Conservation (phyloP, 92 coral and sea anemone species). For the Epizoanthus fatuus region DNA sequence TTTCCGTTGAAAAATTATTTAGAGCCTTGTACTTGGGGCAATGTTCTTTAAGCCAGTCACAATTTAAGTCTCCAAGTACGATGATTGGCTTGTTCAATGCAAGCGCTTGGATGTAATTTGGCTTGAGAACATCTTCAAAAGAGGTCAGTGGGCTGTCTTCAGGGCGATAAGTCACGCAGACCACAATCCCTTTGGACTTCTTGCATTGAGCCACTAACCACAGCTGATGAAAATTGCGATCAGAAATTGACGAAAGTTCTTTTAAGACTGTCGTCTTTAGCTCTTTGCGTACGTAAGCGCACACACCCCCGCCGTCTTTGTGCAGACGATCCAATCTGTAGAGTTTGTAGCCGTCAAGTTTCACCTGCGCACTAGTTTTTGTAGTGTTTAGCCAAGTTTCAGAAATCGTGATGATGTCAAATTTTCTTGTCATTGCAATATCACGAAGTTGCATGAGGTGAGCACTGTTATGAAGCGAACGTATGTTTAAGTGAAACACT, state of each 20-base stretch:
- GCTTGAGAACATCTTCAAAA: conserved; percentile 63
- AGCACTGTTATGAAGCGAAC: conserved; percentile 47
- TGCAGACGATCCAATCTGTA: conserved; percentile 67
- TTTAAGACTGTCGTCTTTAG: conserved; percentile 56
- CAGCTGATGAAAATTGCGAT: conserved; percentile 63
- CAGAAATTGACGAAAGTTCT: conserved; percentile 48
- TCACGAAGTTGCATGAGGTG: conserved; percentile 60
- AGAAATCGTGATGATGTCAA: conserved; percentile 60
- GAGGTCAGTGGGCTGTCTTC: conserved; percentile 51
- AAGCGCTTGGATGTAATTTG: conserved; percentile 65
- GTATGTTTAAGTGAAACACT: conserved; percentile 50
- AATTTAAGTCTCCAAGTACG: conserved; percentile 68
- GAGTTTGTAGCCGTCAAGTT: conserved; percentile 63
- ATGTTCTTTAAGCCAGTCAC: conserved; percentile 46
- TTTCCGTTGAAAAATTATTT: conserved; percentile 49
- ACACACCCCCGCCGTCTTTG: conserved; percentile 71
- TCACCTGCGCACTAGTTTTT: conserved; percentile 39
- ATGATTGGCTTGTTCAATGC: conserved; percentile 56
- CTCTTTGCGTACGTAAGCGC: conserved; percentile 73
- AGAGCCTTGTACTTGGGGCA: conserved; percentile 52
- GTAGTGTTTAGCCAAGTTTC: conserved; percentile 67
- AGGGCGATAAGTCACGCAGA: conserved; percentile 67
- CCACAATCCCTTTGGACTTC: conserved; percentile 40
- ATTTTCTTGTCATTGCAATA: conserved; percentile 35
- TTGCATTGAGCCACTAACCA: conserved; percentile 59